Base-by-base conservation (phyloP, 2,113 vertebrate species). In the Cyprinus carpio region DNA sequence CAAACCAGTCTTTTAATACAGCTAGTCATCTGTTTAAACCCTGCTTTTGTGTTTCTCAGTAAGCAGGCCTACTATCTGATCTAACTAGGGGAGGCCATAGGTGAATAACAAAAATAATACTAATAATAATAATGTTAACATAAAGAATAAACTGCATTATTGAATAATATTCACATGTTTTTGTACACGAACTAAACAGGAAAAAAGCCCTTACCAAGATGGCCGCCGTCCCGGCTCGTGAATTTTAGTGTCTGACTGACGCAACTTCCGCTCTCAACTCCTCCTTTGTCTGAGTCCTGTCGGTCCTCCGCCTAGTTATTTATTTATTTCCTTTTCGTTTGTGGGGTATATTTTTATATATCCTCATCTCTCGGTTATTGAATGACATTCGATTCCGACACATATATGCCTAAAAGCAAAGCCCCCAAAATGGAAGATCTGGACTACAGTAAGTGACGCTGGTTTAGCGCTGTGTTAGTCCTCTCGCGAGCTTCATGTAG, bases 381-480 rank as follows among this genome's bases (percentile, higher is more conserved):
- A 93, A 95, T 95, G 95, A 95, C 95, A 93, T 91, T 95, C 94
- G 93, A 94, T 89, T 94, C 93, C 93, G 93, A 95, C 88, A 92
- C 93, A 95, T 95, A 94, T 92, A 95, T 95, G 95, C 95, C 94
- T 95, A 95, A 95, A 93, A 95, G 91, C 92, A 95, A 95, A 95
- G 91, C 95, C 87, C 94, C 82, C 43, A 95, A 95, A 93, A 95
- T 95, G 95, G 95, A 95, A 92, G 95, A 95, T 85, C 91, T 95
- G 94, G 95, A 95, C 93, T 95, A 95, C 94, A 95, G 95, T 95
- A 92, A 95, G 95, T 94, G 1, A n/a, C 43, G 65, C 58, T 54
- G 76, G 83, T 84, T 78, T 84, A 29, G 31, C 49, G 54, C 69
- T 89, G 58, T 87, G 46, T 58, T 56, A 40, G 62, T 16, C n/a